Conservation (phyloP, 1,140 invertebrate species). For the Glossosoma conforme region DNA sequence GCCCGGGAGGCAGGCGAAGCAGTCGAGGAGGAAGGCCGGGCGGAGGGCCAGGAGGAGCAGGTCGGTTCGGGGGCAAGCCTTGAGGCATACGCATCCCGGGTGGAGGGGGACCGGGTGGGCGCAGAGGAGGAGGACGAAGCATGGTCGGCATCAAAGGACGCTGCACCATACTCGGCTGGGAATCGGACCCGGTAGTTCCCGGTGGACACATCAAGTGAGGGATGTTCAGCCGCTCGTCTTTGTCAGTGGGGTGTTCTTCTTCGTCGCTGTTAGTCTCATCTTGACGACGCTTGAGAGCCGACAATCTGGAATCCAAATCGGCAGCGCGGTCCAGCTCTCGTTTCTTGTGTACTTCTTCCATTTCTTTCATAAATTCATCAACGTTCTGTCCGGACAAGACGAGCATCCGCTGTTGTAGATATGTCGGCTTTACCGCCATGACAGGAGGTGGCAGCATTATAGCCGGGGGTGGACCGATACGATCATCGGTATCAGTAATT, state of each 20-base stretch:
- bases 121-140: slow-evolving; percentile 58
- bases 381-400: slow-evolving; percentile 83
- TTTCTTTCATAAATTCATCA: slow-evolving; percentile 89
- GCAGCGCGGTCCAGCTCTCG: slow-evolving; percentile 60
- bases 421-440: slow-evolving; percentile 59
- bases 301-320: slow-evolving; percentile 54
- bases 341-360: slow-evolving; percentile 78
- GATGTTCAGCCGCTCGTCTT: slow-evolving; percentile 34
- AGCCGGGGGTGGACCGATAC: background rate
- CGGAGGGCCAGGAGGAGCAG: slow-evolving; percentile 61
- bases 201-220: slow-evolving; percentile 39
- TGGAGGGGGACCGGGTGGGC: slow-evolving; percentile 37
- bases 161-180: slow-evolving; percentile 33
- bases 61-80: slow-evolving; percentile 38
- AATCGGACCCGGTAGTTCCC: slow-evolving; percentile 30
- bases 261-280: slow-evolving; percentile 42
- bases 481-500: slow-evolving; percentile 7
- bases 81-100: slow-evolving; percentile 37
- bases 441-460: background rate
- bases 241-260: slow-evolving; percentile 22
- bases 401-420: slow-evolving; percentile 77
- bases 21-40: slow-evolving; percentile 54
- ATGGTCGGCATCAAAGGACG: slow-evolving; percentile 46
- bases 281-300: slow-evolving; percentile 38
- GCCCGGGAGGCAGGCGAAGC: slow-evolving; percentile 37